Evolutionary conservation across 2,113 vertebrate genomes (phyloP), one percentile per base, ranked within the genome.

Genomic region (Seriola quinqueradiata): DNA sequence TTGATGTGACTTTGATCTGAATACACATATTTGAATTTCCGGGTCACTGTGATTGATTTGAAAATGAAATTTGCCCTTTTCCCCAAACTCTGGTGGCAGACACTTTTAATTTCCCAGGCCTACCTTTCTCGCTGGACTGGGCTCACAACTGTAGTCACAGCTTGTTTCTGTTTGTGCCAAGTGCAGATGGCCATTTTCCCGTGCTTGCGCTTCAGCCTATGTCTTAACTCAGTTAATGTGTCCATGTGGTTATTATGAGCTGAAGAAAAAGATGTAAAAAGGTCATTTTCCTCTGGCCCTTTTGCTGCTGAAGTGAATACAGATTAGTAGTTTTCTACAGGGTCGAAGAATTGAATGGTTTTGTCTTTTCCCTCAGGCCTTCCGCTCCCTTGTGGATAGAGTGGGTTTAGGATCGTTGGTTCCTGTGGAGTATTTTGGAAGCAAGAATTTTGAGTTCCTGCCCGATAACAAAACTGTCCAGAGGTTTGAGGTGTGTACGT

Each of bases 381-480:
- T 95, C 60, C 95, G 93, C 36, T 87, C 94, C 34, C 91, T 99
- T 19, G 97, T 99, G 90, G 98, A 99, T 94, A 97, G 96, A 78
- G 92, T 99, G 83, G 98, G 98, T 61, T 94, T 99, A 85, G 97
- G 97, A 19, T 93, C 97, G 48, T 85, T 97, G 76, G 96, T 99
- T 92, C 97, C 98, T 68, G 96, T 99, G 44, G 97, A 99, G 90
- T 99, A 97, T 88, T 97, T 99, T 91, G 94, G 97, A 92, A 96
- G 95, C 84, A 96, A 95, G 90, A 96, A 95, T 68, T 94, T 97
- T 85, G 95, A 96, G 52, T 99, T 99, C 91, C 93, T 99, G 16
- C 94, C 97, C 40, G 97, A 98, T 93, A 96, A 96, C 84, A 97
- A 92, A 90, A 94, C 95, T 52, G 89, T 99, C 46, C 96, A 96